Evolutionary conservation across 2,797 vertebrate genomes (phyloP), one percentile per base, ranked within the genome.

Genomic region (Enteromius mattozi): DNA sequence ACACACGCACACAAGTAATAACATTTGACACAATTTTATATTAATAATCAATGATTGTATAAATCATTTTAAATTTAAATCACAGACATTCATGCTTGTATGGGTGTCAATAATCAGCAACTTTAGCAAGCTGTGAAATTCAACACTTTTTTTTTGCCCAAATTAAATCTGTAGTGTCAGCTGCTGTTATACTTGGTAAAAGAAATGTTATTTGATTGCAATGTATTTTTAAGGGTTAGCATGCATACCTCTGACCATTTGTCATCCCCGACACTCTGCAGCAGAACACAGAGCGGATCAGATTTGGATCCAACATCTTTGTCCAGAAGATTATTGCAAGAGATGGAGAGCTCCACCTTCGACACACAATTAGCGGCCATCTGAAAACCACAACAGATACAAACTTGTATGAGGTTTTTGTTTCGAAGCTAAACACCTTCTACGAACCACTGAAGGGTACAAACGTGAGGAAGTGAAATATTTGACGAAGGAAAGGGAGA

Each of bases 261-360:
- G 81, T 95, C 95, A 3, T 91, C 94, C 16, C 96, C 96, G 13
- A 90, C 79, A 65, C 92, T 95, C 93, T 96, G 96, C 37, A 96
- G 95, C 90, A 98, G 91, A n/a, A 97, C 96, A 24, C 98, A 98
- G 45, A 97, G 93, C 0, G 97, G 97, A 80, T 99, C 97, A 0
- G 97, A 99, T 85, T 96, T 95, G 21, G 97, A 99, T 3, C 96
- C 94, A 6, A 98, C 89, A 91, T 99, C 97, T 90, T 95, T 95
- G 91, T 98, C 96, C 89, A 98, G 93, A 65, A 99, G 96, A 89
- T 94, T 91, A 16, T 92, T 88, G 89, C 98, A 99, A 86, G 96
- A 96, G 88, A 98, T 83, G 1, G 94, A 93, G 80, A 98, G 94
- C 92, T 98, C 96, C 87, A 98, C 91, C 76, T 96, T 94, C 71